Percentiles rank a stretch among this genome's conserved stretches.
Evolutionary conservation across 2,113 vertebrate species (phyloP).

Genomic region (Pelobates fuscus): DNA sequence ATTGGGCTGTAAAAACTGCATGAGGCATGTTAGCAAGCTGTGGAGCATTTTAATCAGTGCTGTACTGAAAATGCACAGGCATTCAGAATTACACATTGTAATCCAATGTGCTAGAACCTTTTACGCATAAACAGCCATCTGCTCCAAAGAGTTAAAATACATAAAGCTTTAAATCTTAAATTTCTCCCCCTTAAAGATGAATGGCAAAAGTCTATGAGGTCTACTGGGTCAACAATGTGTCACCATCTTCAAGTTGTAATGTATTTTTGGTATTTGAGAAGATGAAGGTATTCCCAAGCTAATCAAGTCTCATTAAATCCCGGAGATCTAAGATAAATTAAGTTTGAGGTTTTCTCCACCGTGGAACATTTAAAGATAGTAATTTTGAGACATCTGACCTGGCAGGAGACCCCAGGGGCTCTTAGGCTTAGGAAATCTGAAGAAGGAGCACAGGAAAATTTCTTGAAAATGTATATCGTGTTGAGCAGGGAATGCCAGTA

Average conservation of each 20-base stretch:
- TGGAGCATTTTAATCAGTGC: not conserved
- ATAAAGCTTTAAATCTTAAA: not conserved
- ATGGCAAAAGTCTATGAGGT: too few relatives aligned
- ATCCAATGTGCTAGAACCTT: not conserved
- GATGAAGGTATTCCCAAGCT: conserved; percentile 8
- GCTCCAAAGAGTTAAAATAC: not conserved
- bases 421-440: not conserved
- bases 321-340: conserved; percentile 18
- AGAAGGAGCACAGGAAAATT: not conserved
- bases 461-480: not conserved
- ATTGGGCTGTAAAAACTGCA: not conserved
- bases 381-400: conserved; percentile 15
- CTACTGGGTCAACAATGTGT: too few relatives aligned
- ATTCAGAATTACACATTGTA: not conserved
- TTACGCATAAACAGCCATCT: not conserved
- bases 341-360: conserved; percentile 19
- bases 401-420: not conserved
- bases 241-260: too few relatives aligned
- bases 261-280: not conserved
- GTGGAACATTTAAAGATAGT: conserved; percentile 25
- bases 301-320: conserved; percentile 8
- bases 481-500: not conserved
- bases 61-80: not conserved
- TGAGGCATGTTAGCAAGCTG: not conserved
- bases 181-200: too few relatives aligned